Evolutionary conservation across 2,888 invertebrate genomes (phyloP).

Genomic region (Punctoribates punctum): DNA sequence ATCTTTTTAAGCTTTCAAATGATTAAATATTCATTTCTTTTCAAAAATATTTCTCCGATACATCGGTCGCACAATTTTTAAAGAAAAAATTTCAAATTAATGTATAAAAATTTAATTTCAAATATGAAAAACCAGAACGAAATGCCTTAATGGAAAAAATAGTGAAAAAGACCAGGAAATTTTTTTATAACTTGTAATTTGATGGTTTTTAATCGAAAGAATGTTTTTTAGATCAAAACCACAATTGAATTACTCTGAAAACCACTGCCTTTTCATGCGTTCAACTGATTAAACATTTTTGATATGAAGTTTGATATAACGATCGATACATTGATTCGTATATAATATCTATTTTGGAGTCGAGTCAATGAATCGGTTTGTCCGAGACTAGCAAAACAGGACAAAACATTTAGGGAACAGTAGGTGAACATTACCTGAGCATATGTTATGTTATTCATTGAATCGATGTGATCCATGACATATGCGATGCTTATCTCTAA

Average conservation of each 20-base stretch:
- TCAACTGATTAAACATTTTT: neutral
- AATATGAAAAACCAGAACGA: no score
- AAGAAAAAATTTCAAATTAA: no score
- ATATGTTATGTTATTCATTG: conserved; percentile 36
- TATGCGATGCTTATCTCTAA: conserved; percentile 24
- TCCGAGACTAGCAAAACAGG: conserved; percentile 8
- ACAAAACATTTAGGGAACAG: neutral
- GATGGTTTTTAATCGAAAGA: no score
- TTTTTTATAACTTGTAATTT: no score
- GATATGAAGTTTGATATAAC: conserved; percentile 11
- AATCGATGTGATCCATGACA: conserved; percentile 33
- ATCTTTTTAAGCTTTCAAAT: conserved; percentile 21
- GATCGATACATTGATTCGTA: neutral
- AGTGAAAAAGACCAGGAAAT: no score
- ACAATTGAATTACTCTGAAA: neutral
- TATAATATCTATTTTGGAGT: neutral
- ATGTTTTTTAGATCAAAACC: neutral
- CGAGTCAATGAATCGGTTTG: conserved; percentile 13
- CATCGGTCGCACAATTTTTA: neutral
- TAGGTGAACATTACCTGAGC: conserved; percentile 13
- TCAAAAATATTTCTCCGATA: neutral
- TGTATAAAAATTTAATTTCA: no score
- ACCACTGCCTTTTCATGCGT: neutral
- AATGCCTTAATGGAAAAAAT: no score
- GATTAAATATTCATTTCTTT: neutral